Evolutionary conservation across 2,113 vertebrate species (phyloP).

Genomic region (human (Homo sapiens)): GRCh38 chr5:74178001-74178500

Average conservation of each 20-base stretch:
- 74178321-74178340: conserved; percentile 49
- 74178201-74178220: conserved; percentile 6
- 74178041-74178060: neutral
- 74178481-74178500: neutral
- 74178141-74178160: neutral
- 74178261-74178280: conserved; percentile 47
- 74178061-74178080: neutral
- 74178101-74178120: neutral
- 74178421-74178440: neutral
- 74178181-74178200: conserved; percentile 24
- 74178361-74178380: neutral
- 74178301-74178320: conserved; percentile 50
- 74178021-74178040: neutral
- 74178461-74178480: neutral
- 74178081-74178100: neutral
- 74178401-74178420: neutral
- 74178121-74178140: neutral
- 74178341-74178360: conserved; percentile 42
- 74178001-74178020: neutral
- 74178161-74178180: neutral
- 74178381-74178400: conserved; percentile 41
- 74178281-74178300: conserved; percentile 61
- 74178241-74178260: conserved; percentile 37
- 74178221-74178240: conserved; percentile 47
- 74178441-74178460: neutral